Conservation (phyloP, 2,797 vertebrate species). For the Tauraco hartlaubi region DNA sequence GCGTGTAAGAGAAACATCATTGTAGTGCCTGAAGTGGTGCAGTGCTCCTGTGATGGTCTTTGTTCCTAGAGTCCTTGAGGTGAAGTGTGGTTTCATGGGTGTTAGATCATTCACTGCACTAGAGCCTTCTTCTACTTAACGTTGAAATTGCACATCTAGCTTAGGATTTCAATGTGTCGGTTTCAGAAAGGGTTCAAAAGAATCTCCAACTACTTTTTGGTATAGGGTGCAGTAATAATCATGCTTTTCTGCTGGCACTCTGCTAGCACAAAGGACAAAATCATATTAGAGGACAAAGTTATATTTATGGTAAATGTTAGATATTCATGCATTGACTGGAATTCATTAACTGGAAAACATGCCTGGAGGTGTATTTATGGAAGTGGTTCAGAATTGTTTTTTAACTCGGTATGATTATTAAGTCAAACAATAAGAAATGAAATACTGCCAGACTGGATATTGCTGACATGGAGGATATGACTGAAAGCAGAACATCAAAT, state of each 20-base stretch:
- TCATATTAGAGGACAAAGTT: neutral
- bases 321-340: conserved; percentile 26
- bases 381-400: neutral
- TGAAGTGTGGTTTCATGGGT: neutral
- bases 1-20: neutral
- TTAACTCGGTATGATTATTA: neutral
- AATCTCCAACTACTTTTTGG: neutral
- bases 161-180: neutral
- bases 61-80: neutral
- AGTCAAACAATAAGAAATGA: neutral
- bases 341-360: conserved; percentile 5
- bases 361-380: neutral
- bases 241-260: neutral
- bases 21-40: neutral
- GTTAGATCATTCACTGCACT: neutral
- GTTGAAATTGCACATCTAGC: neutral
- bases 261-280: neutral
- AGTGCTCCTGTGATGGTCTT: neutral
- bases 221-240: neutral
- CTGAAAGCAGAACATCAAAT: neutral
- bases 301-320: conserved; percentile 11
- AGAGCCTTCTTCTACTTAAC: neutral
- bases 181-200: neutral
- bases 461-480: neutral
- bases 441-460: neutral